Percentiles rank a stretch among this genome's conserved stretches.
These are phyloP conservation scores for Cecropterus lyciades DNA, from an alignment of 1,140 invertebrate species.

Conservation along the genomic window DNA sequence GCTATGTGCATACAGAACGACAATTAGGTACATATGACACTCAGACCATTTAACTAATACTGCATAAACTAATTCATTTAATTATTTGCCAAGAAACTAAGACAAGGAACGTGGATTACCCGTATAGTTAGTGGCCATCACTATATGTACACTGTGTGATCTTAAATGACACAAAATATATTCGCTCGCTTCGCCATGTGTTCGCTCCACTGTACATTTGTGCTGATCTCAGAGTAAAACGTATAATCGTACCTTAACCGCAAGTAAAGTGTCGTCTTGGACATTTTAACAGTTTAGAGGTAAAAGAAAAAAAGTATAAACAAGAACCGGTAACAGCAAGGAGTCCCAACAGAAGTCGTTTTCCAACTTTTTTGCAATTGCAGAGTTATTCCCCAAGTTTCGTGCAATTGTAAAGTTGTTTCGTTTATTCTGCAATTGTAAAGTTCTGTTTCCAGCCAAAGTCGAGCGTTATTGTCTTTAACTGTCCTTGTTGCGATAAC, in stretches of 20 bases:
- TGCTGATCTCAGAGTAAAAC: no score
- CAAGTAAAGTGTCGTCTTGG: constrained; percentile 15
- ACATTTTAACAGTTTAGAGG: constrained; percentile 15
- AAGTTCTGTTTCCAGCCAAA: constrained; percentile 15
- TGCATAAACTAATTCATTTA: no score
- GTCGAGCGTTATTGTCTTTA: constrained; percentile 14
- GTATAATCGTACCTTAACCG: not conserved
- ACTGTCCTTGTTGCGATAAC: constrained; percentile 14
- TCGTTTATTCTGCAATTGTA: constrained; percentile 15
- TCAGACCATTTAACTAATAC: no score
- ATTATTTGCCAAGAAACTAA: no score
- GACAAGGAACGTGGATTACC: no score
- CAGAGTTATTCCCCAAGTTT: constrained; percentile 14
- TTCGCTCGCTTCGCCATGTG: no score
- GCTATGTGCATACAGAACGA: no score
- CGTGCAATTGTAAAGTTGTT: constrained; percentile 25
- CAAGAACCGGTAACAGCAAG: constrained; percentile 1
- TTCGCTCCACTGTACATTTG: no score
- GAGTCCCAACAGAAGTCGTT: constrained; percentile 12
- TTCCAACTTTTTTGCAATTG: constrained; percentile 23
- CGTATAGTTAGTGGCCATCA: no score
- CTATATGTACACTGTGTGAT: no score
- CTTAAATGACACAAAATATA: no score
- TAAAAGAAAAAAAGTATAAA: constrained; percentile 13
- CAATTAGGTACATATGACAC: no score